These are phyloP conservation scores for Acropternis orthonyx DNA, from an alignment of 2,797 vertebrate species.

Conservation along the genomic window DNA sequence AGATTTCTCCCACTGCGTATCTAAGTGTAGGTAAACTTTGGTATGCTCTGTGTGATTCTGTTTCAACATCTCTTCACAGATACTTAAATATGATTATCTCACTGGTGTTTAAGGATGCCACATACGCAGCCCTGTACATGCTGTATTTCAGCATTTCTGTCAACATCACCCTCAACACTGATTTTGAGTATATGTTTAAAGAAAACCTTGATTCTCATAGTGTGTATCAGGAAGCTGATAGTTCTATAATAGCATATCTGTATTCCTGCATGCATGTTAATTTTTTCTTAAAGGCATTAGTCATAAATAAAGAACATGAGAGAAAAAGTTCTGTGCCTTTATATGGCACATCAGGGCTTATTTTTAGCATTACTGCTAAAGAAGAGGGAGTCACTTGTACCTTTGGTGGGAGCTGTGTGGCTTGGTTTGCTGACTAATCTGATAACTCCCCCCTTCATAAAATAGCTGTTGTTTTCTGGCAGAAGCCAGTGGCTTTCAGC, in stretches of 20 bases:
- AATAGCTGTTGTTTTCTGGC: slow-evolving; percentile 29
- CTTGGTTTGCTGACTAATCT: slow-evolving; percentile 26
- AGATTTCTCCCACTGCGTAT: background rate
- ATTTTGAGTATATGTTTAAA: background rate
- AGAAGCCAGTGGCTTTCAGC: slow-evolving; percentile 16
- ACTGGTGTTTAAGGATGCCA: fast-evolving
- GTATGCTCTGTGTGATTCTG: background rate
- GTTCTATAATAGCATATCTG: background rate
- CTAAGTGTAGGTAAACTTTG: background rate
- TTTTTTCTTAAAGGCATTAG: background rate
- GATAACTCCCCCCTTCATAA: background rate
- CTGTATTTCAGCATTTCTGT: background rate
- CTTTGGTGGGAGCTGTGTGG: background rate
- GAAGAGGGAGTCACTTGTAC: slow-evolving; percentile 20
- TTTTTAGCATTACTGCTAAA: background rate
- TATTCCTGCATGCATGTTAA: fast-evolving
- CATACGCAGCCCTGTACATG: background rate
- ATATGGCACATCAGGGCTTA: background rate
- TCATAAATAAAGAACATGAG: background rate
- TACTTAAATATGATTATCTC: background rate
- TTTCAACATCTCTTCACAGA: background rate
- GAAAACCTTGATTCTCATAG: background rate
- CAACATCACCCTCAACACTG: background rate
- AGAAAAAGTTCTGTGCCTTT: slow-evolving; percentile 14
- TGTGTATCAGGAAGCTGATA: background rate